phyloP scores from a whole-genome alignment of 2,797 vertebrate species.

The Poecilia wingei region DNA sequence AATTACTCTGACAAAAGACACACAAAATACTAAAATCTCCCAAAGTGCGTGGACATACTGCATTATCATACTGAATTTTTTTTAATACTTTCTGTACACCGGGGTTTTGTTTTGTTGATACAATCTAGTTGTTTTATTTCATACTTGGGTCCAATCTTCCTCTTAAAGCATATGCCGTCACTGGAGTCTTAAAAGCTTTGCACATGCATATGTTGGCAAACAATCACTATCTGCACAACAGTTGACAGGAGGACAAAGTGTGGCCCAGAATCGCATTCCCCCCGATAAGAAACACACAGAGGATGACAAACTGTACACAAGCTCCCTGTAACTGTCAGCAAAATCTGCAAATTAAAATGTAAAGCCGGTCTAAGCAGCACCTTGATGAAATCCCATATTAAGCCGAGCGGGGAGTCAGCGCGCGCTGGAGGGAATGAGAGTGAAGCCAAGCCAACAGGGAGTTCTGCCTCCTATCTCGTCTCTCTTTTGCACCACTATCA shows the following conservation, averaged over 20 bases:
- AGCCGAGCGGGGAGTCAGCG: conserved; percentile 66
- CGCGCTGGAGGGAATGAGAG: conserved; percentile 69
- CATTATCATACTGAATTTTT: not conserved
- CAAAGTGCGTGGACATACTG: conserved; percentile 2
- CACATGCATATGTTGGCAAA: conserved; percentile 40
- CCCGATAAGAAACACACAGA: conserved; percentile 47
- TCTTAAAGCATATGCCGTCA: conserved; percentile 15
- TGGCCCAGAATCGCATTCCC: conserved; percentile 41
- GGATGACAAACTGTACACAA: conserved; percentile 34
- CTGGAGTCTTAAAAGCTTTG: conserved; percentile 35
- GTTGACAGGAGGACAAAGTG: conserved; percentile 41
- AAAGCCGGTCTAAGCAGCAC: conserved; percentile 74
- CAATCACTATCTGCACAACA: conserved; percentile 36
- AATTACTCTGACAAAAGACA: conserved; percentile 29
- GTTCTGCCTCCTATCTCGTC: conserved; percentile 60
- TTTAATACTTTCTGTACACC: not conserved
- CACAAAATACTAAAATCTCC: conserved; percentile 11
- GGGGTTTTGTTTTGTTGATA: conserved; percentile 8
- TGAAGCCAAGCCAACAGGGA: conserved; percentile 66
- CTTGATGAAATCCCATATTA: conserved; percentile 76
- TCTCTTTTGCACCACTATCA: conserved; percentile 56
- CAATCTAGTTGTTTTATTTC: conserved; percentile 9
- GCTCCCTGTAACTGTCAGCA: conserved; percentile 47
- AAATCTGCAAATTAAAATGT: conserved; percentile 74
- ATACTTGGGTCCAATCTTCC: conserved; percentile 1